Base-by-base conservation (phyloP, 2,113 vertebrate genomes). In the Datnioides undecimradiatus region DNA sequence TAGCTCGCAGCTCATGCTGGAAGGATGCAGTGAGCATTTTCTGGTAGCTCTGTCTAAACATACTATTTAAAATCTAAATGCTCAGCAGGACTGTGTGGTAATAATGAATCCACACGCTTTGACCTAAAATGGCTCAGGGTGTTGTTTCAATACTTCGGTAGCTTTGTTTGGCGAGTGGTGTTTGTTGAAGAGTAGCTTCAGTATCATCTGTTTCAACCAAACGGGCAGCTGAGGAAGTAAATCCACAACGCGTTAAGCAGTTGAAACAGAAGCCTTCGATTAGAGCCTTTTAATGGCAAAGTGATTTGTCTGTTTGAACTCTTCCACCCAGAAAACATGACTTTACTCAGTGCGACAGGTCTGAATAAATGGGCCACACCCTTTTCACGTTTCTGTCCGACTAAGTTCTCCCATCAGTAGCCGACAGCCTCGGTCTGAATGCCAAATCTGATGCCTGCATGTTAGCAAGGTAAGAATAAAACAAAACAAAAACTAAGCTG, bases 361-460 rank as follows among this genome's bases (percentile, higher is more conserved):
- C 23, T 46, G 19, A 54, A 48, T 23, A 41, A 64, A 48, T 17
- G 13, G 13, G 17, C 13, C 6, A n/a, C 17, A 43, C 23, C 7
- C 34, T 45, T 29, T 74, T 55, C 11, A 7, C 51, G 40, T 23
- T 55, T 7, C 5, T 9, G 2, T 19, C 29, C 3, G n/a, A 34
- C 19, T n/a, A 23, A 41, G 17, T 38, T 67, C 69, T 41, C 31
- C 27, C 7, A 25, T 55, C 31, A 5, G 6, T 36, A 5, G 29
- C 46, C 46, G 27, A 68, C 54, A 38, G 12, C 23, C 11, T 29
- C 14, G 1, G 21, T 40, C 23, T 54, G 17, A 38, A 9, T 59
- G 10, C 3, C 17, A 74, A 54, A 62, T 68, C 17, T 3, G 38
- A 85, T 74, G 82, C 38, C 57, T 73, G 36, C 40, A 43, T 23